Evolutionary conservation across 2,113 vertebrate genomes (phyloP).

Genomic region (Gasterosteus nipponicus): DNA sequence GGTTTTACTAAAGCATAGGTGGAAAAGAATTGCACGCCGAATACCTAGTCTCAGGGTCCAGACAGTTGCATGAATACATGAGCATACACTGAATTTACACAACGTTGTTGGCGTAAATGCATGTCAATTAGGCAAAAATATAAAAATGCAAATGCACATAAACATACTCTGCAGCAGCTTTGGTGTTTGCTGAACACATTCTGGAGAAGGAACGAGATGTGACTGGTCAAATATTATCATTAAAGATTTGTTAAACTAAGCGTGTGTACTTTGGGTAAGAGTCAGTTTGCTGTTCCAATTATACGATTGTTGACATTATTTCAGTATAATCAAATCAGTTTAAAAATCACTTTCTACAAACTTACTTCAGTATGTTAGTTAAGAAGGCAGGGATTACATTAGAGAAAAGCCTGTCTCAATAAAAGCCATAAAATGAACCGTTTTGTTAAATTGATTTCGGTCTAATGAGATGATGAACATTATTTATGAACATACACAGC

Average conservation of each 20-base stretch:
- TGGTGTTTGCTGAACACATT: conserved; percentile 46
- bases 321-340: conserved; percentile 69
- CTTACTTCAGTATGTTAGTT: conserved; percentile 42
- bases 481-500: background rate
- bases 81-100: background rate
- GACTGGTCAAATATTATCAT: conserved; percentile 78
- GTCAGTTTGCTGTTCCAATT: conserved; percentile 74
- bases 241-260: conserved; percentile 70
- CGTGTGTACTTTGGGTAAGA: conserved; percentile 72
- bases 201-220: conserved; percentile 66
- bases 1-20: conserved; percentile 48
- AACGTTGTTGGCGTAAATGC: conserved; percentile 10
- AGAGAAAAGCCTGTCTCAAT: background rate
- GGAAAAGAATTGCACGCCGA: conserved; percentile 35
- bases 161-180: conserved; percentile 33
- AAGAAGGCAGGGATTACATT: conserved; percentile 20
- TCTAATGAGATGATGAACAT: background rate
- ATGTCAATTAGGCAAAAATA: conserved; percentile 25
- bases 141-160: conserved; percentile 18
- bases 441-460: background rate
- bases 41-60: conserved; percentile 17
- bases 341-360: conserved; percentile 63
- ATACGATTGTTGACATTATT: conserved; percentile 73
- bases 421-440: background rate
- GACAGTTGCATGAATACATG: conserved; percentile 11